A percentile compares a stretch with the other conserved stretches of the same genome.
phyloP scores from a whole-genome alignment of 2,797 vertebrate genomes.

The Peromyscus attwateri region DNA sequence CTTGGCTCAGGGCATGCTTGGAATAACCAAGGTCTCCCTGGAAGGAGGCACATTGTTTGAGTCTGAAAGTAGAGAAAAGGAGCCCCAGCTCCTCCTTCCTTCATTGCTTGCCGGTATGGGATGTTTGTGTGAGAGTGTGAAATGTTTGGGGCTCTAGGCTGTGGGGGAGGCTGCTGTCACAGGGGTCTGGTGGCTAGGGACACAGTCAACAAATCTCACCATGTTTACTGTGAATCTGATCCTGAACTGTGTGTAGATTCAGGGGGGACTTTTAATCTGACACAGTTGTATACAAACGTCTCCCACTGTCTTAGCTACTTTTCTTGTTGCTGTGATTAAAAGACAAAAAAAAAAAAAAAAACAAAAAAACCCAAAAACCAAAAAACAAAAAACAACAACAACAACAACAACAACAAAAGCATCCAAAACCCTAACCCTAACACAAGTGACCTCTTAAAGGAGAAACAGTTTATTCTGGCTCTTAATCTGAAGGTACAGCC shows the following conservation, averaged over 20 bases:
- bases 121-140: background rate
- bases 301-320: background rate
- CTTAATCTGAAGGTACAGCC: background rate
- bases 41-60: background rate
- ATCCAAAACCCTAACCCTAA: background rate
- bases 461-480: background rate
- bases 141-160: background rate
- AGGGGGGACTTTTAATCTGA: background rate
- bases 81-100: background rate
- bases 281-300: background rate
- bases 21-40: background rate
- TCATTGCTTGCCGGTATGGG: background rate
- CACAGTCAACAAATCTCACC: background rate
- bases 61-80: conserved; percentile 13
- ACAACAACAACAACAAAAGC: background rate
- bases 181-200: background rate
- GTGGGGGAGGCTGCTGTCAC: background rate
- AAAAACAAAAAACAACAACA: background rate
- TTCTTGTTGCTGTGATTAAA: background rate
- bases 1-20: background rate
- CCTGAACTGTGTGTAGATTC: background rate
- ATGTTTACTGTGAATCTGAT: background rate
- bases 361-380: background rate
- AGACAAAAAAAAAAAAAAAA: background rate
- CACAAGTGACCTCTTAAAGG: background rate